A percentile compares a stretch with the other conserved stretches of the same genome.
phyloP scores from a whole-genome alignment of 2,888 invertebrate genomes.

The Machimus atricapillus region DNA sequence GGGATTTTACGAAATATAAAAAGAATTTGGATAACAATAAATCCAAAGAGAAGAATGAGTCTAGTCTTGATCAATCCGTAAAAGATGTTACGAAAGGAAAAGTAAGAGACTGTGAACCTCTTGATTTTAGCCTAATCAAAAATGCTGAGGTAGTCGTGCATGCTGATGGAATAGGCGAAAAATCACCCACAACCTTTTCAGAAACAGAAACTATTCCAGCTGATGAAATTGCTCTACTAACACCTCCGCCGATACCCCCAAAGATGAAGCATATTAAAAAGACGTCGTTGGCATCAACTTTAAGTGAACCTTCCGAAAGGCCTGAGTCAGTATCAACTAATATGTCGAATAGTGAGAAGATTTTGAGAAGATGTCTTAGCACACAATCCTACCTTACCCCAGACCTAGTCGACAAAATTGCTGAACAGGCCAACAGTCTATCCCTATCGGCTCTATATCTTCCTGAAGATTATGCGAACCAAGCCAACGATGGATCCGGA shows the following conservation, averaged over 20 bases:
- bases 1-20: constrained; percentile 49
- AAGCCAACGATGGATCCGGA: constrained; percentile 45
- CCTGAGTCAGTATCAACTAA: constrained; percentile 24
- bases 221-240: neutral
- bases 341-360: constrained; percentile 41
- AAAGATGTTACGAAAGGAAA: neutral
- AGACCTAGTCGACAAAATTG: constrained; percentile 47
- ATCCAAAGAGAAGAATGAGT: neutral
- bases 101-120: neutral
- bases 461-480: constrained; percentile 38
- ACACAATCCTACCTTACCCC: constrained; percentile 47
- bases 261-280: neutral
- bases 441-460: constrained; percentile 34
- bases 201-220: constrained; percentile 14
- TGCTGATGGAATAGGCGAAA: neutral
- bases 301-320: neutral
- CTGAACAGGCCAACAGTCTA: constrained; percentile 43
- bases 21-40: constrained; percentile 23
- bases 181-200: neutral
- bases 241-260: constrained; percentile 32
- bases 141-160: neutral
- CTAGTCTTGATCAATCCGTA: neutral
- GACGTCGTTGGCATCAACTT: neutral
- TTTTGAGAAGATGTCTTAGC: constrained; percentile 45
- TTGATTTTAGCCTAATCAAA: neutral